Evolutionary conservation across 92 coral and sea anemone genomes (phyloP).

Genomic region (Bergia sp.): DNA sequence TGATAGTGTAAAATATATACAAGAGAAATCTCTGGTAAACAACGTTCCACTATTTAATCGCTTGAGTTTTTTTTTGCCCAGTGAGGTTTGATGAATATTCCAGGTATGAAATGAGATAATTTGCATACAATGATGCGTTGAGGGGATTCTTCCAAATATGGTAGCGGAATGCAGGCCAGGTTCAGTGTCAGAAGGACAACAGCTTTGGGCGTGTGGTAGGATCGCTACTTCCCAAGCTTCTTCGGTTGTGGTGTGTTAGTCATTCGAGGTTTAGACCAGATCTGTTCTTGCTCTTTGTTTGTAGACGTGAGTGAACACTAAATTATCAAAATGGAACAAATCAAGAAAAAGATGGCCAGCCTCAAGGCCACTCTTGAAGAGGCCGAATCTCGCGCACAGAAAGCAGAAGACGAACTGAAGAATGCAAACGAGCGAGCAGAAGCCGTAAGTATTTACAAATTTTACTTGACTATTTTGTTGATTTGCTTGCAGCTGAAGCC

Average conservation of each 20-base stretch:
- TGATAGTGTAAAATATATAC: background rate
- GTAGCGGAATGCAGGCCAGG: constrained; percentile 85
- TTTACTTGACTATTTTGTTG: background rate
- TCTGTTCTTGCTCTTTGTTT: constrained; percentile 57
- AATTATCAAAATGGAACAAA: constrained; percentile 91
- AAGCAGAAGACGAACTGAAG: constrained; percentile 82
- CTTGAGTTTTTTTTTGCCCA: constrained; percentile 14
- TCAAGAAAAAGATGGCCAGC: constrained; percentile 96
- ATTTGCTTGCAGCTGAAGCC: constrained; percentile 13
- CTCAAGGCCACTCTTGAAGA: constrained; percentile 81
- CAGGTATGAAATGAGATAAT: constrained; percentile 33
- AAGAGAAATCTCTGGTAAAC: constrained; percentile 1
- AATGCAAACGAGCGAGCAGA: constrained; percentile 81
- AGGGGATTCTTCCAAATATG: constrained; percentile 73
- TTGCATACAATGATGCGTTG: constrained; percentile 41
- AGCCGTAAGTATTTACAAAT: constrained; percentile 54
- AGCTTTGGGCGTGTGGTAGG: constrained; percentile 68
- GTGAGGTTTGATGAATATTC: constrained; percentile 31
- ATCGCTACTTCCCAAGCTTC: constrained; percentile 47
- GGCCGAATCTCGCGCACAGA: constrained; percentile 79
- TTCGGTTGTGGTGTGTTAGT: constrained; percentile 23
- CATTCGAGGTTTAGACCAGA: constrained; percentile 29
- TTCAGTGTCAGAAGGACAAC: constrained; percentile 26
- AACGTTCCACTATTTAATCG: constrained; percentile 18
- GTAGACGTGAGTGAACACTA: constrained; percentile 57